Evolutionary conservation across 2,797 vertebrate genomes (phyloP).

Genomic region (Enteromius argenteus): DNA sequence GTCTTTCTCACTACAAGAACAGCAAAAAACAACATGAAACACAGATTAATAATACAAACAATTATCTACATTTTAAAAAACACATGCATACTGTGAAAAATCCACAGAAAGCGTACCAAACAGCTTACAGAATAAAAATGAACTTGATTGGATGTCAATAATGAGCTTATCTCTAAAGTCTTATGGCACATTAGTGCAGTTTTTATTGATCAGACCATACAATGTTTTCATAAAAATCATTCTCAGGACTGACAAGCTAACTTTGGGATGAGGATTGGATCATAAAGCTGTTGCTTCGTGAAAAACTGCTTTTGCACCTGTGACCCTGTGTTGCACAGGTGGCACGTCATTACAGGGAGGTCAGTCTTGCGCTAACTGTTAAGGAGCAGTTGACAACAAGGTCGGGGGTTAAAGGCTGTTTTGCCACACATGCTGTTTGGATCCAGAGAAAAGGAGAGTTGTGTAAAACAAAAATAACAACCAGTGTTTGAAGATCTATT

Average conservation of each 20-base stretch:
- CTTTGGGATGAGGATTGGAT: neutral
- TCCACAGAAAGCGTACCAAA: neutral
- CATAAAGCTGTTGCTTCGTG: constrained; percentile 2
- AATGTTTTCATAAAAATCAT: constrained; percentile 7
- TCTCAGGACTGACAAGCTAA: constrained; percentile 3
- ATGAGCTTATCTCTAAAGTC: neutral
- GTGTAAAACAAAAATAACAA: constrained; percentile 48
- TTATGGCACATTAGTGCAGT: neutral
- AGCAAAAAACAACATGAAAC: neutral
- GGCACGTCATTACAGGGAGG: constrained; percentile 35
- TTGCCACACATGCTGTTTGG: constrained; percentile 52
- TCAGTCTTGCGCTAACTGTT: constrained; percentile 48
- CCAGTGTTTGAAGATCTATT: constrained; percentile 1
- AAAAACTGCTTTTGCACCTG: constrained; percentile 54
- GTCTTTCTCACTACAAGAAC: constrained; percentile 5
- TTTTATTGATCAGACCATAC: constrained; percentile 9
- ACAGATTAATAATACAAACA: neutral
- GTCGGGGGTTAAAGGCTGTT: constrained; percentile 52
- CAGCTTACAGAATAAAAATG: neutral
- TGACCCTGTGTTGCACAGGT: constrained; percentile 51
- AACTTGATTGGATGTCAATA: neutral
- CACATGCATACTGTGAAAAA: neutral
- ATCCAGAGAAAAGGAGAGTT: constrained; percentile 49
- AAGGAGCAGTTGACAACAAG: constrained; percentile 57
- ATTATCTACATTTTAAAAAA: neutral